phyloP scores from a whole-genome alignment of 2,888 invertebrate species.

The Cephus nigrinus region DNA sequence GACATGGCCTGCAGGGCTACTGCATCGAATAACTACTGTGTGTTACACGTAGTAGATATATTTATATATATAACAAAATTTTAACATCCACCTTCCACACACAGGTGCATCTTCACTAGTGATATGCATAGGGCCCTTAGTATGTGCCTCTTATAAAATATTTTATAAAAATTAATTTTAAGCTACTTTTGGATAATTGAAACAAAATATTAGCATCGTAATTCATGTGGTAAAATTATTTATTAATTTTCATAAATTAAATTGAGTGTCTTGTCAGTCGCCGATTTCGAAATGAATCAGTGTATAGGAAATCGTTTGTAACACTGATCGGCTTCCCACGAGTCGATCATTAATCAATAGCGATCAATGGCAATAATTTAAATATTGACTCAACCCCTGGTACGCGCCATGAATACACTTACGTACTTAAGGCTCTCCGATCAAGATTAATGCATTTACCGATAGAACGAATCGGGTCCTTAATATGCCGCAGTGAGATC shows the following conservation, averaged over 20 bases:
- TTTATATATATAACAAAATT: background rate
- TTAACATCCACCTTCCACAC: background rate
- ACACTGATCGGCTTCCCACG: background rate
- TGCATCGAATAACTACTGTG: background rate
- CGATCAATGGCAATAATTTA: conserved; percentile 53
- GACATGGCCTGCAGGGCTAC: conserved; percentile 33
- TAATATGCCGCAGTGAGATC: conserved; percentile 40
- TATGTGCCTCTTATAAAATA: background rate
- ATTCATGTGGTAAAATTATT: background rate
- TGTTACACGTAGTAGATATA: background rate
- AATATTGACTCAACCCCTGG: conserved; percentile 55
- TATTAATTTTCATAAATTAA: background rate
- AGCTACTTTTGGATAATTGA: background rate
- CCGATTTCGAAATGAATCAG: background rate
- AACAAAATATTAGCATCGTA: background rate
- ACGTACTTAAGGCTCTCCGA: conserved; percentile 32
- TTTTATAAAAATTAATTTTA: background rate
- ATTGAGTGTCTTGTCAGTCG: background rate
- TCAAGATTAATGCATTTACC: conserved; percentile 60
- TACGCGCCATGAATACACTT: conserved; percentile 44
- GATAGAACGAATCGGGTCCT: conserved; percentile 52
- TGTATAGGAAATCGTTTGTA: background rate
- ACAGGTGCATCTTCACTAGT: background rate
- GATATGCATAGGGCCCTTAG: background rate
- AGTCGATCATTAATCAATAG: conserved; percentile 43